Evolutionary conservation across 2,797 vertebrate species (phyloP), one percentile per base, ranked within the genome.

Genomic region (Spondyliosoma cantharus): DNA sequence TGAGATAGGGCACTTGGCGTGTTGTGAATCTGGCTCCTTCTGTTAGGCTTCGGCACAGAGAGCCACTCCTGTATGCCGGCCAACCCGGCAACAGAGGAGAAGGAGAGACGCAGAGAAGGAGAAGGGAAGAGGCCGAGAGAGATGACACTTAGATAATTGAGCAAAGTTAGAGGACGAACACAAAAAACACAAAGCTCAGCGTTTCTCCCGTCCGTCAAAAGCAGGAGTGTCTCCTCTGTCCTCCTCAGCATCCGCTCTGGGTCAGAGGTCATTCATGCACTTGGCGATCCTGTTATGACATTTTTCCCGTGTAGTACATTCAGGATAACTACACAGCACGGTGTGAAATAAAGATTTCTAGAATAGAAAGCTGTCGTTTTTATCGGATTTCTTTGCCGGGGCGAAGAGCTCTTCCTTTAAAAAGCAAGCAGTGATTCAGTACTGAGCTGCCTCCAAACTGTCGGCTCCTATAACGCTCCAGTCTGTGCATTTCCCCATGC

Each of bases 351-450:
- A 79, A 86, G 77, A 83, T 79, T 77, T 90, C 60, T 27, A 15
- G 45, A 90, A 85, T 72, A 73, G 86, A 89, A 81, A 82, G 80
- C 74, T 70, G 61, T 80, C 48, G 9, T 76, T 90, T 84, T 82
- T 76, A 74, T 77, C 84, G 76, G 74, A 76, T 82, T 81, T 75
- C 83, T 86, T 59, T 29, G 71, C 80, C 32, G 72, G 87, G 71
- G 56, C 74, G 32, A 80, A 76, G 81, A 79, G 83, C 74, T 75
- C 86, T 81, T 89, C 78, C 80, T 90, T 87, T 80, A 76, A 91
- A 90, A 91, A 82, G 87, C 82, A 87, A 88, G 91, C 92, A 85
- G 90, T 92, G 91, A 93, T 92, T 93, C 91, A 91, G 89, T 84
- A 86, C 85, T 78, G 90, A 85, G 88, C 89, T 91, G 89, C 89